phyloP scores from a whole-genome alignment of 2,113 vertebrate genomes.

The Nerophis ophidion region DNA sequence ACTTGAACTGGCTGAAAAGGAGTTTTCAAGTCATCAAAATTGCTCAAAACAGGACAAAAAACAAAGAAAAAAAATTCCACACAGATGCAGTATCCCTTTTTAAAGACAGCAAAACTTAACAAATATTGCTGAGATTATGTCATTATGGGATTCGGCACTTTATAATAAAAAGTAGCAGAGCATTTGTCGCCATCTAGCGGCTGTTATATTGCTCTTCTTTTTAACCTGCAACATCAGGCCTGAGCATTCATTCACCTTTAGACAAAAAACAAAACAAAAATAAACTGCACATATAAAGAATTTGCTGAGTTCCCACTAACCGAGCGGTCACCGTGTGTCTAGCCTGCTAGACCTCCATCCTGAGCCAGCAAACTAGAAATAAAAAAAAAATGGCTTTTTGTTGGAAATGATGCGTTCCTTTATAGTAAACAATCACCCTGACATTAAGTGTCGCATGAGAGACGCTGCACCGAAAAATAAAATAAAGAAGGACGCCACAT shows the following conservation, averaged over 20 bases:
- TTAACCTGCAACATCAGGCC: constrained; percentile 49
- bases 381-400: too few species aligned
- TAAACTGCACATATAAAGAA: constrained; percentile 29
- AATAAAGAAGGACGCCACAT: constrained; percentile 62
- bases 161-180: constrained; percentile 14
- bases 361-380: constrained; percentile 45
- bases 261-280: constrained; percentile 23
- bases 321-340: constrained; percentile 49
- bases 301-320: constrained; percentile 24
- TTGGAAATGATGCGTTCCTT: constrained; percentile 15
- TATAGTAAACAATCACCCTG: constrained; percentile 21
- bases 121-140: constrained; percentile 28
- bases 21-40: neutral
- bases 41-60: constrained; percentile 25
- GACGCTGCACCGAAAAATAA: constrained; percentile 11
- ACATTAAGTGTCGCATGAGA: constrained; percentile 32
- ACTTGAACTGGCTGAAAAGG: constrained; percentile 19
- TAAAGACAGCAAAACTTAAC: constrained; percentile 28
- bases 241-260: constrained; percentile 40
- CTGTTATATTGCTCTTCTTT: constrained; percentile 42
- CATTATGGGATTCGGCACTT: neutral
- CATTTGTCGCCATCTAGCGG: constrained; percentile 54
- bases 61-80: constrained; percentile 13
- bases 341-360: constrained; percentile 70
- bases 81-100: constrained; percentile 70